Evolutionary conservation across 1,140 invertebrate genomes (phyloP).

Genomic region (Octopus bimaculoides): DNA sequence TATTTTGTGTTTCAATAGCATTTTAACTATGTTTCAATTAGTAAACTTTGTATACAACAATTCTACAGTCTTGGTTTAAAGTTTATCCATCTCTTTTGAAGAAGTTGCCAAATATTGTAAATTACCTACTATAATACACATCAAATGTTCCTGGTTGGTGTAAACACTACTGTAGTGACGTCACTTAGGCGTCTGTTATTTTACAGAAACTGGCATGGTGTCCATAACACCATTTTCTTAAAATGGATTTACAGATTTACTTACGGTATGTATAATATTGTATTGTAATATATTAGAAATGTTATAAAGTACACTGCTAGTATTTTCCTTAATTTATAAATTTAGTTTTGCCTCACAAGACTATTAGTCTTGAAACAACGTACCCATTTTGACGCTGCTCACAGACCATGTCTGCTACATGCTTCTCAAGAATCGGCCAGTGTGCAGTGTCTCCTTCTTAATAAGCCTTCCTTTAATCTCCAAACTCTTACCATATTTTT

Average conservation of each 20-base stretch:
- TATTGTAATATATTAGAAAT: not conserved
- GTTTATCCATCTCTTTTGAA: not conserved
- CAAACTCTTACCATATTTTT: not conserved
- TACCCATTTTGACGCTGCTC: constrained; percentile 1
- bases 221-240: not conserved
- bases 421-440: not conserved
- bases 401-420: not conserved
- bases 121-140: not conserved
- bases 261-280: not conserved
- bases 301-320: not conserved
- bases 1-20: not conserved
- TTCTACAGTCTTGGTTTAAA: not conserved
- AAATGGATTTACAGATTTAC: not conserved
- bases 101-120: not conserved
- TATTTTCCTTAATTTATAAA: not conserved
- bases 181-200: not conserved
- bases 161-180: not conserved
- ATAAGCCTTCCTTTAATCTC: not conserved
- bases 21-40: not conserved
- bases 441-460: not conserved
- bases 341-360: not conserved
- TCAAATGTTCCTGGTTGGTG: not conserved
- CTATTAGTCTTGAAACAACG: not conserved
- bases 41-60: not conserved
- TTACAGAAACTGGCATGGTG: not conserved